These are phyloP conservation scores for Cladopsammia gracilis DNA, from an alignment of 64 coral and sea anemone genomes.

Conservation along the genomic window DNA sequence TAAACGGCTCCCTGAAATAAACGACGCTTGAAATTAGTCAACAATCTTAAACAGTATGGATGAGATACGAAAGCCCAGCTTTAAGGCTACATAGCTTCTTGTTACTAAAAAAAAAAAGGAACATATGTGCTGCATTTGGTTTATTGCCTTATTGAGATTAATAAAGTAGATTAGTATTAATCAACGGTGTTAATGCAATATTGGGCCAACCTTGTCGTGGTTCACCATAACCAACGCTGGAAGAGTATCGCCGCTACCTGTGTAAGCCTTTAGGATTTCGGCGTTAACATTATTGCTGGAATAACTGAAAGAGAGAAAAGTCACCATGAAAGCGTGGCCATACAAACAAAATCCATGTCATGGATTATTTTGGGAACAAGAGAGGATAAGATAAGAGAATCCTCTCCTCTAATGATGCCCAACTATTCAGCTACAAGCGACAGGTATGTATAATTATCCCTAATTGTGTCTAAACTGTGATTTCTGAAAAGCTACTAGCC, in stretches of 20 bases:
- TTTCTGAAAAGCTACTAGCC: too few species aligned
- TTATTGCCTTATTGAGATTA: too few species aligned
- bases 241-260: conserved; percentile 32
- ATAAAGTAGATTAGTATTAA: too few species aligned
- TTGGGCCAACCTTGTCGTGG: conserved; percentile 30
- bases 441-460: too few species aligned
- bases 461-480: too few species aligned
- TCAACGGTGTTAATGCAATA: not conserved
- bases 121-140: too few species aligned
- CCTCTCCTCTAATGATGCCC: too few species aligned
- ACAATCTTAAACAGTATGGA: not conserved
- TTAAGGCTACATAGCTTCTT: too few species aligned
- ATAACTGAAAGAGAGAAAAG: conserved; percentile 15
- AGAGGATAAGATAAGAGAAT: too few species aligned
- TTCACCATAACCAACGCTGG: conserved; percentile 66
- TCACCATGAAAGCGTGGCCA: not conserved
- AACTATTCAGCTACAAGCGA: too few species aligned
- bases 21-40: not conserved
- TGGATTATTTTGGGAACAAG: too few species aligned
- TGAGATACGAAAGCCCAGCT: not conserved
- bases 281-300: conserved; percentile 53
- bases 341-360: not conserved
- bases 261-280: conserved; percentile 51
- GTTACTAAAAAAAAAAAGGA: too few species aligned
- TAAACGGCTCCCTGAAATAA: conserved; percentile 30